Conservation (phyloP, 2,797 vertebrate species). For the Mastacembelus armatus region DNA sequence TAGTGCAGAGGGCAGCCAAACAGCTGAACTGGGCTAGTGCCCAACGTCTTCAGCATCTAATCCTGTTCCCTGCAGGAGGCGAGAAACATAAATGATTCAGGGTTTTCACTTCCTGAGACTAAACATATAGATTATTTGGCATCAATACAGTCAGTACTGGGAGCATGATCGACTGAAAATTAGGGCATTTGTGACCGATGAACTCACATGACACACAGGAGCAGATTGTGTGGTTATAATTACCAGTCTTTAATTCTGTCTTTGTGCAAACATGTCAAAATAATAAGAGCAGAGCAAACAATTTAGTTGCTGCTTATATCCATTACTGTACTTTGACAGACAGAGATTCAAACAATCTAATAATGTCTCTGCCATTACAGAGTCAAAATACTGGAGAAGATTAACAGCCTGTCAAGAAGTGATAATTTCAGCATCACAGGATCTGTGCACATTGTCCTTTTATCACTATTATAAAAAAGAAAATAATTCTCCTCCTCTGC, state of each 20-base stretch:
- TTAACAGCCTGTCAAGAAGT: slow-evolving; percentile 38
- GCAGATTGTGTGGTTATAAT: slow-evolving; percentile 35
- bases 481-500: slow-evolving; percentile 35
- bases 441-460: slow-evolving; percentile 32
- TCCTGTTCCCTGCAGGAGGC: background rate
- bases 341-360: slow-evolving; percentile 41
- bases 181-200: slow-evolving; percentile 18
- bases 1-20: slow-evolving; percentile 46
- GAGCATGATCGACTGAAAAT: slow-evolving; percentile 8
- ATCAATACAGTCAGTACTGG: background rate
- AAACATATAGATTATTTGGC: slow-evolving; percentile 3
- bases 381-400: slow-evolving; percentile 47
- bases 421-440: slow-evolving; percentile 22
- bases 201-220: slow-evolving; percentile 13
- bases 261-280: slow-evolving; percentile 50
- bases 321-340: slow-evolving; percentile 30
- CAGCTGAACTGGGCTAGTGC: slow-evolving; percentile 16
- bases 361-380: slow-evolving; percentile 37
- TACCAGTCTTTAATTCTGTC: slow-evolving; percentile 29
- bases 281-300: slow-evolving; percentile 32
- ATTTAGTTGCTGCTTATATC: slow-evolving; percentile 25
- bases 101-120: slow-evolving; percentile 2
- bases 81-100: slow-evolving; percentile 15
- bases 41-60: slow-evolving; percentile 16
- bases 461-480: slow-evolving; percentile 30